Conservation (phyloP, 2,113 vertebrate species). For the Chinchilla lanigera region DNA sequence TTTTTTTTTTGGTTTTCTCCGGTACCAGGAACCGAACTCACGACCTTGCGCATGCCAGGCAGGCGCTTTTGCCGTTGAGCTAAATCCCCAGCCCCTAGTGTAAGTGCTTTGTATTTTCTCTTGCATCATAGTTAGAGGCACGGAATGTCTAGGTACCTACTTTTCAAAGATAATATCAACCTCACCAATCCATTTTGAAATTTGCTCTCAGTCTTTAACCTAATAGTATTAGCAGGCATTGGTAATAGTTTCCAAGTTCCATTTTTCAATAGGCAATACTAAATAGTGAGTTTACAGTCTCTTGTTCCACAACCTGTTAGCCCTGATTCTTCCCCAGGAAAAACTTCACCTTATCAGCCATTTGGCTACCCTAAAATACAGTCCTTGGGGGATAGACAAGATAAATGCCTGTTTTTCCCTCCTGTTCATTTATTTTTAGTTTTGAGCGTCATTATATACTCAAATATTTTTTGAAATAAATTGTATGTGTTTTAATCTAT, state of each 20-base stretch:
- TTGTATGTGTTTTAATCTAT: background rate
- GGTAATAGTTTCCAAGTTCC: background rate
- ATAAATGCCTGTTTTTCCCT: background rate
- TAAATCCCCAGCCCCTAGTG: too few species aligned
- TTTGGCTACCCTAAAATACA: background rate
- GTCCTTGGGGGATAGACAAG: background rate
- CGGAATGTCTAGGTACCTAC: background rate
- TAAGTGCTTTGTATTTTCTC: background rate
- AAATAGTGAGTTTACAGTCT: background rate
- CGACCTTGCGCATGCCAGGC: too few species aligned
- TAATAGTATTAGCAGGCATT: background rate
- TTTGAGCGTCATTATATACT: background rate
- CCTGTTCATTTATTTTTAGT: constrained; percentile 9
- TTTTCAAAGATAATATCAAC: background rate
- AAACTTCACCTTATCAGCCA: background rate
- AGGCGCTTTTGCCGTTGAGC: too few species aligned
- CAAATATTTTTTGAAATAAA: background rate
- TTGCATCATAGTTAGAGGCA: background rate
- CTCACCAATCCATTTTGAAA: background rate
- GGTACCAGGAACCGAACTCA: too few species aligned
- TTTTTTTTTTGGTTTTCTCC: too few species aligned
- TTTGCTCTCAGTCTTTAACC: background rate
- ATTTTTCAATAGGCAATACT: background rate
- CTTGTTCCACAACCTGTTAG: background rate
- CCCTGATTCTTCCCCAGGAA: background rate